These are phyloP conservation scores for Lissonota sp. DNA, from an alignment of 2,888 invertebrate species.

Conservation along the genomic window DNA sequence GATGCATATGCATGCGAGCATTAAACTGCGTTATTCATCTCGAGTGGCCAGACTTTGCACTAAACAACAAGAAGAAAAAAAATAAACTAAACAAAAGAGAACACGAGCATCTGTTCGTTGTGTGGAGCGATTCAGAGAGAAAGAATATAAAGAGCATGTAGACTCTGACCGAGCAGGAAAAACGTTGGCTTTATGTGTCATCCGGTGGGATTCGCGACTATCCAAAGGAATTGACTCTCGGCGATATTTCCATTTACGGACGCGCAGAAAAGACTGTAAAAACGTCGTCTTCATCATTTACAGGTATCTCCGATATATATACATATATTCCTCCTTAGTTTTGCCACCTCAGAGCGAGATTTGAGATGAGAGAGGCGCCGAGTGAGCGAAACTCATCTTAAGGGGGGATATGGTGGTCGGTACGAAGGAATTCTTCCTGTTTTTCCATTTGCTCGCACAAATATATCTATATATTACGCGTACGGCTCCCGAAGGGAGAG, in stretches of 20 bases:
- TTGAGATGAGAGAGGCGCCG: background rate
- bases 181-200: conserved; percentile 61
- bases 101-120: conserved; percentile 23
- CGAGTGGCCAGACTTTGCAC: conserved; percentile 49
- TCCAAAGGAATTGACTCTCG: conserved; percentile 66
- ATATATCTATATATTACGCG: conserved; percentile 19
- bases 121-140: conserved; percentile 54
- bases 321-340: background rate
- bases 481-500: conserved; percentile 3
- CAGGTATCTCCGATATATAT: background rate
- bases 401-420: conserved; percentile 12
- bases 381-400: background rate
- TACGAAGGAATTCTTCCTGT: conserved; percentile 22
- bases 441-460: background rate
- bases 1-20: conserved; percentile 9
- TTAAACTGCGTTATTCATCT: conserved; percentile 9
- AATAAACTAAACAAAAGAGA: conserved; percentile 30
- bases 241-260: conserved; percentile 75
- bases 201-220: conserved; percentile 57
- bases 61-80: conserved; percentile 24
- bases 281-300: conserved; percentile 33
- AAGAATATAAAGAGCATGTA: conserved; percentile 22
- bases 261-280: conserved; percentile 28
- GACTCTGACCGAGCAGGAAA: conserved; percentile 45
- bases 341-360: background rate